Conservation (phyloP, 2,113 vertebrate species). For the Paradoxurus hermaphroditus region DNA sequence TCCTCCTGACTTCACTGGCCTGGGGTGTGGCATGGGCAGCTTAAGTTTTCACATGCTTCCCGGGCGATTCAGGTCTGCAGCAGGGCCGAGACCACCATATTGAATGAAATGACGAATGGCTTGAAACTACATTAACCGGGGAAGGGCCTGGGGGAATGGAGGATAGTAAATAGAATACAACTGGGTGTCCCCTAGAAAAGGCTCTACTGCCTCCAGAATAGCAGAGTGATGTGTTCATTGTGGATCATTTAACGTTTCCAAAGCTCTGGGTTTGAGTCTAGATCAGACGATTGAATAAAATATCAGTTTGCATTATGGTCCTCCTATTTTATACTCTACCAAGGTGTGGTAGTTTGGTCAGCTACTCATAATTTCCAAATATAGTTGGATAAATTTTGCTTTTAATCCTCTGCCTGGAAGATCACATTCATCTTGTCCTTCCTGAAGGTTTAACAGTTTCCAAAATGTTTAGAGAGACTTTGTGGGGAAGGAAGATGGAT, state of each 20-base stretch:
- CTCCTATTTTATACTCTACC: not conserved
- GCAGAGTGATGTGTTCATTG: not conserved
- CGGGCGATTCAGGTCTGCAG: not conserved
- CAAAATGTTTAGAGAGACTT: not conserved
- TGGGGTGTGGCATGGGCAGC: not conserved
- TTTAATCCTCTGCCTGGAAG: conserved; percentile 28
- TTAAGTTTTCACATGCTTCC: not conserved
- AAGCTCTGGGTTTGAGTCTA: not conserved
- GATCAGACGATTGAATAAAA: not conserved
- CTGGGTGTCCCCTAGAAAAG: not conserved
- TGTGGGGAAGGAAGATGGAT: conserved; percentile 14
- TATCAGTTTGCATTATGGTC: not conserved
- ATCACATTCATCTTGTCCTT: conserved; percentile 22
- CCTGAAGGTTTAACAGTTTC: conserved; percentile 18
- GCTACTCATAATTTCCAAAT: not conserved
- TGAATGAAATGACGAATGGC: not conserved
- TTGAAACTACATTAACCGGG: not conserved
- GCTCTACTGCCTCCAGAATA: not conserved
- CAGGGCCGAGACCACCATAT: not conserved
- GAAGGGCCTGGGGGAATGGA: not conserved
- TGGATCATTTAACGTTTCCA: not conserved
- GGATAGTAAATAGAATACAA: too few relatives aligned
- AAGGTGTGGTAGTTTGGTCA: not conserved
- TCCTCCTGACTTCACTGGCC: not conserved
- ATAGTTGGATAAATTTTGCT: not conserved